Conservation (phyloP, 2,888 invertebrate genomes). For the Allophyes oxyacanthae region DNA sequence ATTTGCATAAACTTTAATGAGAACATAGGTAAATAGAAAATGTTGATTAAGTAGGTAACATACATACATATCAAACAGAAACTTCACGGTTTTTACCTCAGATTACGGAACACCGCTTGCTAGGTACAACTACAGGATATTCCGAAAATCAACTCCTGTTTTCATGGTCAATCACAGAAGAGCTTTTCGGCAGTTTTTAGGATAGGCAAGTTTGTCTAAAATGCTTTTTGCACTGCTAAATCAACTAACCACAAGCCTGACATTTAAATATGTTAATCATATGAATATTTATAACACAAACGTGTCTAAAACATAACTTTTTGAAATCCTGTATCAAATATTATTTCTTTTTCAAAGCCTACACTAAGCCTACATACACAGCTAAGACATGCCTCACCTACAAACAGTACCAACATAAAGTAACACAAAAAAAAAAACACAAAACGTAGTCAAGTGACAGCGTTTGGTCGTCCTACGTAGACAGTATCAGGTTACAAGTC, state of each 20-base stretch:
- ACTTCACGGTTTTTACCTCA: too few relatives aligned
- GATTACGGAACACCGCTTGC: background rate
- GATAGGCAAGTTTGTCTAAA: slow-evolving; percentile 28
- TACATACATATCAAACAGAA: background rate
- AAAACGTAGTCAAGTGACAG: slow-evolving; percentile 39
- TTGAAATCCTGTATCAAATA: too few relatives aligned
- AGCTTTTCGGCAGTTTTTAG: too few relatives aligned
- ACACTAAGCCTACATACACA: background rate
- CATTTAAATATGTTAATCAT: slow-evolving; percentile 34
- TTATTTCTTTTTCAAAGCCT: slow-evolving; percentile 1
- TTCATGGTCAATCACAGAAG: background rate
- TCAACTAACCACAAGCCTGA: slow-evolving; percentile 11
- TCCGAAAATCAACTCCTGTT: slow-evolving; percentile 2
- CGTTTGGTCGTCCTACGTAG: slow-evolving; percentile 56
- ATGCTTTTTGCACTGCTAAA: slow-evolving; percentile 3
- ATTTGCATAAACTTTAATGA: slow-evolving; percentile 39
- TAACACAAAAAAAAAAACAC: slow-evolving; percentile 37
- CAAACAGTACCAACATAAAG: slow-evolving; percentile 28
- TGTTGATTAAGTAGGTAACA: slow-evolving; percentile 12
- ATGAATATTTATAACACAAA: slow-evolving; percentile 22
- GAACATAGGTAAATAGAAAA: slow-evolving; percentile 18
- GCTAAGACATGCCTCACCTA: slow-evolving; percentile 14
- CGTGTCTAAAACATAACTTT: too few relatives aligned
- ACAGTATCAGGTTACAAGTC: slow-evolving; percentile 65
- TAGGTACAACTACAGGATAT: background rate